Evolutionary conservation across 2,113 vertebrate genomes (phyloP), one percentile per base, ranked within the genome.

Genomic region (Sceloporus tristichus): DNA sequence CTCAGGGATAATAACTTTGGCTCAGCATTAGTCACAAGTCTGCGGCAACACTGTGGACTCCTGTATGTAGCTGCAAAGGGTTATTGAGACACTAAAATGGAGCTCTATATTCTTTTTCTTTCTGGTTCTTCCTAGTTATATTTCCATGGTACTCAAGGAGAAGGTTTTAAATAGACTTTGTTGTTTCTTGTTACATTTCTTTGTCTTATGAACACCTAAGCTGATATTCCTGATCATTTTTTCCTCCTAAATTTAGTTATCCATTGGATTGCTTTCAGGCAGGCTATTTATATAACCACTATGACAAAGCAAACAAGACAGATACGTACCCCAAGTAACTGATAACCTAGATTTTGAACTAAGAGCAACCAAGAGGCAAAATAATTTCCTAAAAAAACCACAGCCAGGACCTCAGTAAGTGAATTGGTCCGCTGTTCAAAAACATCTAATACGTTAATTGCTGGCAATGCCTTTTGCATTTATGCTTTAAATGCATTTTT

Each of bases 151-250:
- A 78, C 81, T 81, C 91, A 82, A 29, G 11, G 59, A 68, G 90
- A 93, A 89, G 42, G 82, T 89, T 62, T 62, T 62, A 62, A 62
- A 62, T 62, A 14, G 34, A 48, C 87, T 48, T 91, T 78, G 27
- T 38, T 91, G 2, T 66, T 83, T 91, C 81, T 91, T 16, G 84
- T 92, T 75, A 73, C 83, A 71, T 92, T 79, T 84, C 62, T 85
- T 70, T 77, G 87, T 79, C 90, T 74, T 85, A 48, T 83, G 92
- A 48, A 48, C 48, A 48, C 7, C 48, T 48, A 48, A 7, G 5
- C 48, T 48, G 48, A 48, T 48, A 48, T 48, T 48, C 48, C 48
- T 48, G 48, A 48, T 48, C 48, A 48, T 48, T 48, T 48, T 48
- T 5, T 48, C 48, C 48, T 48, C 48, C 68, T 81, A 1, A 74